Percentiles rank a stretch among this genome's conserved stretches.
Evolutionary conservation across 2,888 invertebrate species (phyloP).

Genomic region (Pachycephus smyrnensis): DNA sequence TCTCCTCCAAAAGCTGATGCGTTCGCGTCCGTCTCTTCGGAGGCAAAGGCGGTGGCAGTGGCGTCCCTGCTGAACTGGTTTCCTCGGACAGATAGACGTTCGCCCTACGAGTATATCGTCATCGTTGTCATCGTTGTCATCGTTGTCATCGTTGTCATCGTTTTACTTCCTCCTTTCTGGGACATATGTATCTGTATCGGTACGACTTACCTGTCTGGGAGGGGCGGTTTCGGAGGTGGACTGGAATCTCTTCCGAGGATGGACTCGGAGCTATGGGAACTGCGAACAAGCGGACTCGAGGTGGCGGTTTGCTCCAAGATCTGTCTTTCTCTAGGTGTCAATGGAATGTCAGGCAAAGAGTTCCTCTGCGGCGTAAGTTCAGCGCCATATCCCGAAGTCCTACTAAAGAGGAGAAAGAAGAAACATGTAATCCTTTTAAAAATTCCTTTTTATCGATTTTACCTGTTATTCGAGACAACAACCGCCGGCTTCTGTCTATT

Average conservation of each 20-base stretch:
- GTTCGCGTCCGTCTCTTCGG: constrained; percentile 77
- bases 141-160: too few relatives aligned
- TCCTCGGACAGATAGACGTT: constrained; percentile 60
- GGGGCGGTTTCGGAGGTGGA: constrained; percentile 89
- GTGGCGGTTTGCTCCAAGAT: constrained; percentile 73
- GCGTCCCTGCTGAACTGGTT: constrained; percentile 75
- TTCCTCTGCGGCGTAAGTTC: constrained; percentile 71
- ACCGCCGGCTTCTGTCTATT: constrained; percentile 69
- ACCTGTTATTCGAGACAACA: constrained; percentile 59
- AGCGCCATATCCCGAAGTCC: constrained; percentile 62
- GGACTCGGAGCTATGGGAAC: constrained; percentile 86
- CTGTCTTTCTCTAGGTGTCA: constrained; percentile 83
- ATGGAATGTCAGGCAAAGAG: constrained; percentile 83
- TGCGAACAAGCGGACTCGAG: constrained; percentile 74
- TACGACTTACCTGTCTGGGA: constrained; percentile 77
- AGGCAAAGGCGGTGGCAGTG: constrained; percentile 84
- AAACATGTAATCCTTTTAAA: not conserved
- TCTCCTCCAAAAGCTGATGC: constrained; percentile 67
- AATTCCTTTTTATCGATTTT: constrained; percentile 2
- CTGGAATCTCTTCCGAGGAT: constrained; percentile 80
- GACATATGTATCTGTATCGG: too few relatives aligned
- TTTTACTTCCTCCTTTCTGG: too few relatives aligned
- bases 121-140: too few relatives aligned
- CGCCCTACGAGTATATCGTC: constrained; percentile 39
- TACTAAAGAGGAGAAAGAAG: constrained; percentile 23